Evolutionary conservation across 30 jellyfish, hydroid and myxozoan genomes (phyloP).

Genomic region (Hydractinia echinata): DNA sequence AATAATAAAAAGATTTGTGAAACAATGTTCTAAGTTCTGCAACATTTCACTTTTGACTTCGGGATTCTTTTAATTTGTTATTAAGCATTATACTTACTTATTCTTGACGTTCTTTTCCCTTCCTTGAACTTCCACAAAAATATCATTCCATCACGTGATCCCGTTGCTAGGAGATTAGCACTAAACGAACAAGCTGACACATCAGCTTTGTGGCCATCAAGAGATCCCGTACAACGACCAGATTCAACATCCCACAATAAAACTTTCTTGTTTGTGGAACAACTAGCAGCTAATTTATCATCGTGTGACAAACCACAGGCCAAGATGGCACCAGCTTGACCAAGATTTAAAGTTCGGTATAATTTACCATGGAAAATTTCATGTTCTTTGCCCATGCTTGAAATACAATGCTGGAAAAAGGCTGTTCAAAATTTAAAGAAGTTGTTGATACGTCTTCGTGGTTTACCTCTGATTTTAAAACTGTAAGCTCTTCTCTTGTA

Average conservation of each 20-base stretch:
- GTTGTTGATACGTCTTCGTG: too few relatives aligned
- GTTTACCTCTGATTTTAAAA: too few relatives aligned
- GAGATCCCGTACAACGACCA: conserved; percentile 43
- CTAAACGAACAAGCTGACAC: conserved; percentile 75
- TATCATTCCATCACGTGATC: conserved; percentile 74
- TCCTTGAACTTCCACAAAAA: conserved; percentile 59
- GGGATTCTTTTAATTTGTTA: too few relatives aligned
- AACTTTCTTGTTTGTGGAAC: conserved; percentile 70
- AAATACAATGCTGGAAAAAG: too few relatives aligned
- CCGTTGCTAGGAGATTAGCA: conserved; percentile 65
- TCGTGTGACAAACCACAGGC: conserved; percentile 48
- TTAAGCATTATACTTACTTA: conserved; percentile 36
- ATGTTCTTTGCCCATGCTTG: conserved; percentile 15
- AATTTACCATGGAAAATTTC: conserved; percentile 52
- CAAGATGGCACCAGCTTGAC: conserved; percentile 72
- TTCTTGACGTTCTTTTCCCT: conserved; percentile 66
- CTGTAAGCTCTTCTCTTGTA: too few relatives aligned
- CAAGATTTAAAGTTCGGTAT: conserved; percentile 51
- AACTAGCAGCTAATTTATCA: conserved; percentile 61
- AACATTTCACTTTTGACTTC: too few relatives aligned
- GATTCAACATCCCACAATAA: conserved; percentile 70
- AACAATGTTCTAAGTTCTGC: too few relatives aligned
- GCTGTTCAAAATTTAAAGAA: too few relatives aligned
- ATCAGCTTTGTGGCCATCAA: conserved; percentile 85
- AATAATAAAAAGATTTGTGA: too few relatives aligned